These are phyloP conservation scores for Mystacornis crossleyi DNA, from an alignment of 2,113 vertebrate species.

Conservation along the genomic window DNA sequence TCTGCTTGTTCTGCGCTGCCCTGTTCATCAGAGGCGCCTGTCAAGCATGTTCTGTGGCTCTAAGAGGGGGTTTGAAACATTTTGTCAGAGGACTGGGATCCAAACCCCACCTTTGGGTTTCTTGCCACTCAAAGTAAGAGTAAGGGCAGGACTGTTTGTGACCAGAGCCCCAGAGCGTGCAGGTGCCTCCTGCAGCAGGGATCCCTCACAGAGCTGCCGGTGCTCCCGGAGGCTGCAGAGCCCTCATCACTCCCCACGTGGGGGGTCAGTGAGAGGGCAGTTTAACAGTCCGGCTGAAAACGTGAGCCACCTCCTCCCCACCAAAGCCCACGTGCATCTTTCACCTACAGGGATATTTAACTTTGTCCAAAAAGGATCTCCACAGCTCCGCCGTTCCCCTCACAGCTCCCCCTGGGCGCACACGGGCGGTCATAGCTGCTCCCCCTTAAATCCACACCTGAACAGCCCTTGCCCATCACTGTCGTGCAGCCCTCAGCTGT, in stretches of 20 bases:
- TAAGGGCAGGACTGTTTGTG: not conserved
- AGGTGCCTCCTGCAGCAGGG: not conserved
- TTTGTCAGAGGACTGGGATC: not conserved
- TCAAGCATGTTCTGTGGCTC: not conserved
- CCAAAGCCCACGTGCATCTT: accelerated
- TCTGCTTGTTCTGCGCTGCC: accelerated
- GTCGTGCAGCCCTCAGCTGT: not conserved
- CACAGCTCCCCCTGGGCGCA: accelerated
- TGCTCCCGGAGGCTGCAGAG: accelerated
- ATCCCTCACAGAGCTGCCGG: accelerated
- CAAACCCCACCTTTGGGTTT: not conserved
- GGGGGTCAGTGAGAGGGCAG: accelerated
- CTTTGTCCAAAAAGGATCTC: not conserved
- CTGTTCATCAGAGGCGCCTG: not conserved
- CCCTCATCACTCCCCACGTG: accelerated
- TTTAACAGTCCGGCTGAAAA: not conserved
- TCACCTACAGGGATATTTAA: not conserved
- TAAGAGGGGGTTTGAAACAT: not conserved
- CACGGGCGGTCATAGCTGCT: accelerated
- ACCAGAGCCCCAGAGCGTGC: accelerated
- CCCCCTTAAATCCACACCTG: too few species aligned
- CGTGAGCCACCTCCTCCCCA: accelerated
- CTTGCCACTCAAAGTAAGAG: not conserved
- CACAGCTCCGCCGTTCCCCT: not conserved
- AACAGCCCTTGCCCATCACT: accelerated